A percentile compares a stretch with the other conserved stretches of the same genome.
These are phyloP conservation scores for Parapsyche elsis DNA, from an alignment of 1,140 invertebrate species.

Conservation along the genomic window DNA sequence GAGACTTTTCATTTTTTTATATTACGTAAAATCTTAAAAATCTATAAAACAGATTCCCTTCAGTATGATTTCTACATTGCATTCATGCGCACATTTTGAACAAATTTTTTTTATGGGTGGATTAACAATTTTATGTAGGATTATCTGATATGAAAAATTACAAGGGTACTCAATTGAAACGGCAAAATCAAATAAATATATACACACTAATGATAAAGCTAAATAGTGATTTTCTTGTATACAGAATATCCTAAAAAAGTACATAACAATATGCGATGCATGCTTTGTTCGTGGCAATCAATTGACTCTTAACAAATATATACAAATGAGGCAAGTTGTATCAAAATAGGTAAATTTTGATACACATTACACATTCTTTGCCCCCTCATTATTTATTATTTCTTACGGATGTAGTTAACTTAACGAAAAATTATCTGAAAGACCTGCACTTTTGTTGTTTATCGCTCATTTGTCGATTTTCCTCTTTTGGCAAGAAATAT, in stretches of 20 bases:
- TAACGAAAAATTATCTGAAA: background rate
- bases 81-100: background rate
- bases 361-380: too few species aligned
- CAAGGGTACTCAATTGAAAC: background rate
- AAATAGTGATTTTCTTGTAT: background rate
- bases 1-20: too few species aligned
- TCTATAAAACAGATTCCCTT: background rate
- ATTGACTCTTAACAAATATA: background rate
- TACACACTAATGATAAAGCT: background rate
- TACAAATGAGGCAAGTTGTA: background rate
- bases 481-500: background rate
- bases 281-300: background rate
- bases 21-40: too few species aligned
- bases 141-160: background rate
- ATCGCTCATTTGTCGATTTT: too few species aligned
- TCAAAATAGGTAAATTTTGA: too few species aligned
- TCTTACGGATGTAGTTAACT: background rate
- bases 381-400: background rate
- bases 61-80: background rate
- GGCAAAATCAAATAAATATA: background rate
- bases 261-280: background rate
- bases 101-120: background rate
- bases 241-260: background rate
- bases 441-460: background rate
- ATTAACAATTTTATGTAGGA: background rate